These are phyloP conservation scores for Pararge aegeria DNA, from an alignment of 1,140 invertebrate genomes.

Conservation along the genomic window DNA sequence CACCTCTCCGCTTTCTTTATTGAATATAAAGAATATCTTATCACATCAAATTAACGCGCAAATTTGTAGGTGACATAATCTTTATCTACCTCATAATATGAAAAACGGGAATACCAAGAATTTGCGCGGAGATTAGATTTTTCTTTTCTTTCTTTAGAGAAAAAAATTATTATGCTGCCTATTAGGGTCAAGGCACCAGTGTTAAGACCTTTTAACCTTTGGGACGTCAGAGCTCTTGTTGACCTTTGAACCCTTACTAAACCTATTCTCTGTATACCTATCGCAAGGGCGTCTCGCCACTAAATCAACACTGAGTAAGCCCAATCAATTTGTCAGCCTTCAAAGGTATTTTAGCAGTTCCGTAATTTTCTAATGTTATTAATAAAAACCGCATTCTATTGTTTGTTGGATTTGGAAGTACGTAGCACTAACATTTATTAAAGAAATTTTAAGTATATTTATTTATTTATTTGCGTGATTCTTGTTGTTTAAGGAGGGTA, in stretches of 20 bases:
- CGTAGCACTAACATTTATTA: background rate
- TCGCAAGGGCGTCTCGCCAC: background rate
- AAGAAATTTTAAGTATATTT: background rate
- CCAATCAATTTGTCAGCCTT: background rate
- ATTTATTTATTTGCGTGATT: background rate
- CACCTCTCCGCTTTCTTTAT: too few species aligned
- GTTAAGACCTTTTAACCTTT: slow-evolving; percentile 4
- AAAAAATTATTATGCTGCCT: too few species aligned
- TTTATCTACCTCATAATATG: too few species aligned
- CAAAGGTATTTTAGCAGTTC: background rate
- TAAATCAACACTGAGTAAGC: background rate
- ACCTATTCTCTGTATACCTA: slow-evolving; percentile 1
- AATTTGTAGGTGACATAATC: too few species aligned
- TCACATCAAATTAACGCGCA: too few species aligned
- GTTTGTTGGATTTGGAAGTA: background rate
- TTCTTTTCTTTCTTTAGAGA: too few species aligned
- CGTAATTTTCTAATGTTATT: background rate
- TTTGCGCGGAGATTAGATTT: too few species aligned
- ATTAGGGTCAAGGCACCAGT: background rate
- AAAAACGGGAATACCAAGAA: too few species aligned
- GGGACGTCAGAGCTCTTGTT: background rate
- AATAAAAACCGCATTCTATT: background rate
- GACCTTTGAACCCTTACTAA: slow-evolving; percentile 4
- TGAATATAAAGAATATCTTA: too few species aligned
- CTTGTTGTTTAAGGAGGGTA: too few species aligned